Conservation (phyloP, 2,888 invertebrate species). For the Arctia plantaginis region DNA sequence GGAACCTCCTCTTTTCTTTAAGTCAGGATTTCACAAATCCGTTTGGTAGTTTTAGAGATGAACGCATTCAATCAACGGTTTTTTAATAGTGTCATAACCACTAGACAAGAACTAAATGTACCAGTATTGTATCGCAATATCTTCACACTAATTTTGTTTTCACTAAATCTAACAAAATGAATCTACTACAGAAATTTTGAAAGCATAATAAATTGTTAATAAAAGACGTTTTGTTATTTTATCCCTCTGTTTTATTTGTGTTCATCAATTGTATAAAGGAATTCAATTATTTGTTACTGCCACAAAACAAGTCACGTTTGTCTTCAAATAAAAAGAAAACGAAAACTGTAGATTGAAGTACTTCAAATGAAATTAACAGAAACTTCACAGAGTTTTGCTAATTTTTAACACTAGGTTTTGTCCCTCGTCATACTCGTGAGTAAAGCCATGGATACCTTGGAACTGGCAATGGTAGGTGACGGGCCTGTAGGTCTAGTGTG, state of each 20-base stretch:
- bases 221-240: not conserved
- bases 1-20: too few relatives aligned
- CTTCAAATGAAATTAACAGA: not conserved
- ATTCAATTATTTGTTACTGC: constrained; percentile 4
- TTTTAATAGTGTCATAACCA: not conserved
- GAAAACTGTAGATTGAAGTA: not conserved
- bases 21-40: too few relatives aligned
- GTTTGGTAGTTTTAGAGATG: not conserved
- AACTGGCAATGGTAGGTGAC: too few relatives aligned
- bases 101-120: not conserved
- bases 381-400: not conserved
- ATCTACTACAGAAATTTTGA: not conserved
- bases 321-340: not conserved
- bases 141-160: constrained; percentile 1
- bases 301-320: not conserved
- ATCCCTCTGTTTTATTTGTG: not conserved
- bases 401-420: not conserved
- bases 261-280: not conserved
- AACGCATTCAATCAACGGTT: not conserved
- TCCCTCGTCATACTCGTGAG: too few relatives aligned
- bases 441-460: too few relatives aligned
- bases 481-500: too few relatives aligned
- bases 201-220: not conserved
- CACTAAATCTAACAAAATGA: not conserved
- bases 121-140: not conserved